A percentile compares a stretch with the other conserved stretches of the same genome.
phyloP scores from a whole-genome alignment of 1,140 invertebrate species.

The Drosophila sulfurigaster region DNA sequence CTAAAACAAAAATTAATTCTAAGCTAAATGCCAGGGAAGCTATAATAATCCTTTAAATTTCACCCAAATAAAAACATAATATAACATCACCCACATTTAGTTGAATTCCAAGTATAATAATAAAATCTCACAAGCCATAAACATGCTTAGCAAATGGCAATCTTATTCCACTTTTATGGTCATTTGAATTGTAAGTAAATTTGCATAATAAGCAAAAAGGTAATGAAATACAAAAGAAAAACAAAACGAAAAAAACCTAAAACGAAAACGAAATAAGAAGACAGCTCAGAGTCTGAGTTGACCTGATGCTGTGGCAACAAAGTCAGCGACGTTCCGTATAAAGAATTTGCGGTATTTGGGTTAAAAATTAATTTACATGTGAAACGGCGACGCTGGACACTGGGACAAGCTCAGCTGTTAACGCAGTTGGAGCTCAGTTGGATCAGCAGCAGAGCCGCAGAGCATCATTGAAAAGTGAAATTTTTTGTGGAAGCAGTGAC shows the following conservation, averaged over 20 bases:
- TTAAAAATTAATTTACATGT: slow-evolving; percentile 84
- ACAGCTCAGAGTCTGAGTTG: slow-evolving; percentile 27
- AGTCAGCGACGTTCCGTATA: slow-evolving; percentile 50
- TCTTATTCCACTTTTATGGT: slow-evolving; percentile 60
- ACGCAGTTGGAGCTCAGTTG: neutral
- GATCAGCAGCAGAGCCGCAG: slow-evolving; percentile 10
- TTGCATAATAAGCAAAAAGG: slow-evolving; percentile 76
- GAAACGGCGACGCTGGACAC: slow-evolving; percentile 53
- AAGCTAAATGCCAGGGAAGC: neutral
- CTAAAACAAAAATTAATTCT: neutral
- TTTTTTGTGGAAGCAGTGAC: slow-evolving; percentile 66
- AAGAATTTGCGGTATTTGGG: slow-evolving; percentile 84
- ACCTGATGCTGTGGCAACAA: slow-evolving; percentile 46
- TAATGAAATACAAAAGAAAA: slow-evolving; percentile 25
- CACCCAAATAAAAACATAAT: slow-evolving; percentile 38
- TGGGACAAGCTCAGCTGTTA: slow-evolving; percentile 46
- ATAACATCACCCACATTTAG: slow-evolving; percentile 34
- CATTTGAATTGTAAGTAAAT: slow-evolving; percentile 76
- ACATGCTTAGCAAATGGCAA: slow-evolving; percentile 68
- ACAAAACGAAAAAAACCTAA: slow-evolving; percentile 13
- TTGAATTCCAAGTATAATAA: slow-evolving; percentile 35
- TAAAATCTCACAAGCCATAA: slow-evolving; percentile 76
- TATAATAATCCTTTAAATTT: slow-evolving; percentile 48
- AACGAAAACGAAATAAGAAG: slow-evolving; percentile 41
- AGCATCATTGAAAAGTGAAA: slow-evolving; percentile 83